Percentiles rank a stretch among this genome's conserved stretches.
phyloP scores from a whole-genome alignment of 2,888 invertebrate species.

The Tryphoninae sp. region DNA sequence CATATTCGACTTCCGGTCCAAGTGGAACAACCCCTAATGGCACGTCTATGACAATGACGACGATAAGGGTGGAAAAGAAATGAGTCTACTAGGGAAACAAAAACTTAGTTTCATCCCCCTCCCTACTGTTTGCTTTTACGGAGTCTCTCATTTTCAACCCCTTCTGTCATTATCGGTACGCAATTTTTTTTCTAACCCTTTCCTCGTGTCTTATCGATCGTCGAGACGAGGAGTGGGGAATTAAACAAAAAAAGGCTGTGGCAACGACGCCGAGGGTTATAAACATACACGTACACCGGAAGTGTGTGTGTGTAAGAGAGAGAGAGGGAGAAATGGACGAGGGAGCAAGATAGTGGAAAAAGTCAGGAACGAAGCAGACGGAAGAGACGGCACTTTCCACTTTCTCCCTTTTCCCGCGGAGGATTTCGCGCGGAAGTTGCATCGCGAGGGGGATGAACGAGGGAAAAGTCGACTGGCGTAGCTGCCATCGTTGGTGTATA shows the following conservation, averaged over 20 bases:
- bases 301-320: not conserved
- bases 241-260: slow-evolving; percentile 13
- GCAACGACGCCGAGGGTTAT: slow-evolving; percentile 19
- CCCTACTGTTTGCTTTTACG: no score
- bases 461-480: slow-evolving; percentile 48
- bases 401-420: slow-evolving; percentile 54
- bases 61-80: slow-evolving; percentile 10
- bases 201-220: not conserved
- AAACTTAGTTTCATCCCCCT: no score
- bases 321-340: slow-evolving; percentile 28
- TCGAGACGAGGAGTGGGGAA: not conserved
- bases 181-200: not conserved
- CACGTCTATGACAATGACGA: not conserved
- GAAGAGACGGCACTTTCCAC: slow-evolving; percentile 56
- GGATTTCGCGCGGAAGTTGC: slow-evolving; percentile 61
- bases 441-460: slow-evolving; percentile 61
- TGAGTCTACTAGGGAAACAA: not conserved
- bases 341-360: slow-evolving; percentile 20
- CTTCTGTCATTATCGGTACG: slow-evolving; percentile 5
- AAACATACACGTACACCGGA: slow-evolving; percentile 6
- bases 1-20: not conserved
- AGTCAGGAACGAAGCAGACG: slow-evolving; percentile 39
- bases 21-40: not conserved
- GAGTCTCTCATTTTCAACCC: slow-evolving; percentile 23
- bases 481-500: slow-evolving; percentile 15